Percentiles rank a stretch among this genome's conserved stretches.
These are phyloP conservation scores for Zoanthus gigantus DNA, from an alignment of 92 coral and sea anemone genomes.

Conservation along the genomic window DNA sequence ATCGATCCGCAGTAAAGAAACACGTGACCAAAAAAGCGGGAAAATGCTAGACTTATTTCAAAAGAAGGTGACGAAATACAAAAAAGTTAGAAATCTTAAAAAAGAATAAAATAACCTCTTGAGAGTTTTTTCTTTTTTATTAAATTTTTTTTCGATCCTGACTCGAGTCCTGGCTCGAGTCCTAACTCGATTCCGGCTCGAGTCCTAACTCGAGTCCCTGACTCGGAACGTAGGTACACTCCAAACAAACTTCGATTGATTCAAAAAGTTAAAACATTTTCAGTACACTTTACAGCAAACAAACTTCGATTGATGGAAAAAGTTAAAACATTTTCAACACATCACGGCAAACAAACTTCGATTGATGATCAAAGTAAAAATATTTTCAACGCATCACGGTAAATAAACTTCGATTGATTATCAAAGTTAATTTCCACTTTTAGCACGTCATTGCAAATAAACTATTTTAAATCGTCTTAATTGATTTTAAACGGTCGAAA, in stretches of 20 bases:
- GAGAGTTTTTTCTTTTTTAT: background rate
- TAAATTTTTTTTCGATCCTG: background rate
- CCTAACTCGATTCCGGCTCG: background rate
- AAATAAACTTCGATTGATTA: no score
- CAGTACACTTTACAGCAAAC: no score
- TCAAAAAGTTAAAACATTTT: no score
- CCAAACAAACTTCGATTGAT: background rate
- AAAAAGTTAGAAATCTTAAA: background rate
- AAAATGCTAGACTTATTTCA: conserved; percentile 2
- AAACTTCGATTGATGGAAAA: no score
- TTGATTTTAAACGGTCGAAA: no score
- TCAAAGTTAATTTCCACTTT: no score
- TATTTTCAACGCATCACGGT: no score
- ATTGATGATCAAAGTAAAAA: no score
- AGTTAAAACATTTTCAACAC: no score
- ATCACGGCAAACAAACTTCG: no score
- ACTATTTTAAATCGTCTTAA: no score
- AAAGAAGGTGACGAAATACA: conserved; percentile 1
- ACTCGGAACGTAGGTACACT: background rate
- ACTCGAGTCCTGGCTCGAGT: background rate
- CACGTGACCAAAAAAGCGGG: conserved; percentile 7
- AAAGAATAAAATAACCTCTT: background rate
- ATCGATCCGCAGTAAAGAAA: conserved; percentile 1
- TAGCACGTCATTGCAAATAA: no score
- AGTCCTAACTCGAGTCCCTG: background rate